A percentile compares a stretch with the other conserved stretches of the same genome.
Conservation (phyloP, 2,888 invertebrate genomes). For the Mimumesa dahlbomi region DNA sequence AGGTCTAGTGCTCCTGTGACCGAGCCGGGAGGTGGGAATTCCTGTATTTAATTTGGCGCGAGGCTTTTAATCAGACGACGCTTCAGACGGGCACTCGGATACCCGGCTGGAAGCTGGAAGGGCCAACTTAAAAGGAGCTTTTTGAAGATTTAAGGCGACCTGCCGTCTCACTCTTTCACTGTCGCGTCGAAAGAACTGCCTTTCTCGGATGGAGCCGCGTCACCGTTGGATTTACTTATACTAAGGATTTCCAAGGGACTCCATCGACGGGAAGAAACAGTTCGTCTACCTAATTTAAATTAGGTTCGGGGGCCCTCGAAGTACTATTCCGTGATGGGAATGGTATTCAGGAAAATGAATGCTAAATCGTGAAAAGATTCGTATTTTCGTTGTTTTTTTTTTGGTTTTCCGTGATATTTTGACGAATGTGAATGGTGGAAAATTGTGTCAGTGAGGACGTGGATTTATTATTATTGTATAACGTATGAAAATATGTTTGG, state of each 20-base stretch:
- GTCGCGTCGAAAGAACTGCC: slow-evolving; percentile 8
- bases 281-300: slow-evolving; percentile 40
- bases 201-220: background rate
- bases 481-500: too few relatives aligned
- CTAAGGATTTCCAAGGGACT: slow-evolving; percentile 14
- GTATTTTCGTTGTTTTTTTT: too few relatives aligned
- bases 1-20: slow-evolving; percentile 31
- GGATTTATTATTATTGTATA: too few relatives aligned
- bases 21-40: slow-evolving; percentile 43
- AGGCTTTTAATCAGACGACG: slow-evolving; percentile 67
- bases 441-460: too few relatives aligned
- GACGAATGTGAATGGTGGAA: too few relatives aligned
- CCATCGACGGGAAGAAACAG: slow-evolving; percentile 11
- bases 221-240: slow-evolving; percentile 36
- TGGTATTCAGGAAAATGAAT: background rate
- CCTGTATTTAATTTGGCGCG: slow-evolving; percentile 68
- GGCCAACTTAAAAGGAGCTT: slow-evolving; percentile 57
- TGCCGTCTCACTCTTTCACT: slow-evolving; percentile 1
- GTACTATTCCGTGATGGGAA: background rate
- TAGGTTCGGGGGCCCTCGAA: too few relatives aligned
- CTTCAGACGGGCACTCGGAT: slow-evolving; percentile 59
- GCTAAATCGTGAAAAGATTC: too few relatives aligned
- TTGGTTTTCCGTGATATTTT: too few relatives aligned
- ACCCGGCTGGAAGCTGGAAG: slow-evolving; percentile 28
- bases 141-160: slow-evolving; percentile 56